phyloP scores from a whole-genome alignment of 2,888 invertebrate species.

The Pseudococcus jackbeardsleyi region DNA sequence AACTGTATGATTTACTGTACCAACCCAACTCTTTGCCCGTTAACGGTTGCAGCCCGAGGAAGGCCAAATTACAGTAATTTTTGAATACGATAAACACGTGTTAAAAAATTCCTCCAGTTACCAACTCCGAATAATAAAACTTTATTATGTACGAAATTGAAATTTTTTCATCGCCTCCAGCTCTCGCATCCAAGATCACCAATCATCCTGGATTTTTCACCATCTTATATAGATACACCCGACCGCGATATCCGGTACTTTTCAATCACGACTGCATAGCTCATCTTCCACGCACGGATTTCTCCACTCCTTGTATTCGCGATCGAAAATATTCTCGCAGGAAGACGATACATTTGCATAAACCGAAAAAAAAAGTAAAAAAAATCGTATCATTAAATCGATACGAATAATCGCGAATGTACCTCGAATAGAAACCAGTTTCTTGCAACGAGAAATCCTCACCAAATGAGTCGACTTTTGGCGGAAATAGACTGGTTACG shows the following conservation, averaged over 20 bases:
- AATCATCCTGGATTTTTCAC: background rate
- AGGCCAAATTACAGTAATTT: slow-evolving; percentile 12
- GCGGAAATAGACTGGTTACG: slow-evolving; percentile 23
- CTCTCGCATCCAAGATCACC: background rate
- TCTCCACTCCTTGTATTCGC: background rate
- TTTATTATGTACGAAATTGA: background rate
- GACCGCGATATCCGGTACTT: background rate
- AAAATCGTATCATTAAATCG: slow-evolving; percentile 27
- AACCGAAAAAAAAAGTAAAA: background rate
- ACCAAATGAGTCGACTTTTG: background rate
- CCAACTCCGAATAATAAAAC: background rate
- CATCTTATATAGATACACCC: background rate
- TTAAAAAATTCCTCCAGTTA: background rate
- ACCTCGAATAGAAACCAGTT: slow-evolving; percentile 23
- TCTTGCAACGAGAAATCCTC: background rate
- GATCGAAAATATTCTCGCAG: slow-evolving; percentile 11
- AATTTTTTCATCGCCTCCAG: background rate
- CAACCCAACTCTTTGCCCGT: background rate
- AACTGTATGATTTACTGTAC: background rate
- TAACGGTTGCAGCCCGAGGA: slow-evolving; percentile 18
- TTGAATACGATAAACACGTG: background rate
- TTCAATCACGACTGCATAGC: background rate
- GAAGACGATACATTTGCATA: slow-evolving; percentile 16
- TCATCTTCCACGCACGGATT: background rate
- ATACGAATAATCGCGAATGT: background rate